Conservation (phyloP, 23 tunicate genomes). For the Ciona savignyi region DNA sequence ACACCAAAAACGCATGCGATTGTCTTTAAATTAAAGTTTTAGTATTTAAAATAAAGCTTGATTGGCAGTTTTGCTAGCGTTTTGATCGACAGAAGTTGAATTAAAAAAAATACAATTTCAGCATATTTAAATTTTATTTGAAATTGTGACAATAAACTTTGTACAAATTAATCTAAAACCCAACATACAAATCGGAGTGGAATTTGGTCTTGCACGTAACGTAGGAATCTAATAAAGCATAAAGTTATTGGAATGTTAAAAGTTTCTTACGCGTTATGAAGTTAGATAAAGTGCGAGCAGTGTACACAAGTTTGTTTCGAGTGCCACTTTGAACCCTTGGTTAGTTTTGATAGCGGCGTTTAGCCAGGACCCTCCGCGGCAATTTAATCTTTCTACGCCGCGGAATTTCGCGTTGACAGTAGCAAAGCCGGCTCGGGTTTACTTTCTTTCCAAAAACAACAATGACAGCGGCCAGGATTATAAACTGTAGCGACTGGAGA, state of each 20-base stretch:
- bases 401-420: not conserved
- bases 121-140: too few species aligned
- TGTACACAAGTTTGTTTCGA: not conserved
- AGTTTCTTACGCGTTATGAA: not conserved
- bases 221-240: not conserved
- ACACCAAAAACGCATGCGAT: too few species aligned
- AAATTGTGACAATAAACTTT: too few species aligned
- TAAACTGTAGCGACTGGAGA: not conserved
- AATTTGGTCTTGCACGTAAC: not conserved
- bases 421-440: not conserved
- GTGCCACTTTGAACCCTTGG: not conserved
- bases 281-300: not conserved
- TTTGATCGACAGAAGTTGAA: too few species aligned
- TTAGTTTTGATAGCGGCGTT: not conserved
- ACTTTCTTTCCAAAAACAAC: slow-evolving; percentile 1
- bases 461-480: not conserved
- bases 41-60: too few species aligned
- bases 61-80: too few species aligned
- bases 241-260: not conserved
- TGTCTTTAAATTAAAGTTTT: too few species aligned
- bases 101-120: too few species aligned
- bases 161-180: too few species aligned
- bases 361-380: not conserved
- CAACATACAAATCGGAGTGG: not conserved
- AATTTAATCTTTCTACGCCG: not conserved